Evolutionary conservation across 92 coral and sea anemone species (phyloP), one percentile per base, ranked within the genome.

Genomic region (Paramuricea clavata): DNA sequence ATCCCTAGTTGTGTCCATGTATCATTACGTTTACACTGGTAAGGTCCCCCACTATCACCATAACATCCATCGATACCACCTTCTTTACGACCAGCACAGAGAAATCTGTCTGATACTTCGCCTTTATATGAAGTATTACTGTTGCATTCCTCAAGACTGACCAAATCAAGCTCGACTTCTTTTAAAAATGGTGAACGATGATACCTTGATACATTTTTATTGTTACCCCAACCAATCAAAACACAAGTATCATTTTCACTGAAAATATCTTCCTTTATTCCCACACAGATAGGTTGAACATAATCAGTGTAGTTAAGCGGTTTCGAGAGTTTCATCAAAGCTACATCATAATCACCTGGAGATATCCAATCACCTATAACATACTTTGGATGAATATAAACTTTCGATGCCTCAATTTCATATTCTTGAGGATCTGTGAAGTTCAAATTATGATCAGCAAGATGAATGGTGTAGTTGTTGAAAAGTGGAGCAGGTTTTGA

Each of bases 401-500:
- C 76, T n/a, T 71, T 74, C 12, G 87, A 81, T 12, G 89, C 78
- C 22, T 76, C 39, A 27, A 94, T 75, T 22, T 49, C 78, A 74
- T 94, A 91, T 79, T 94, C 98, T 15, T 74, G 57, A 17, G 91
- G 89, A 57, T 94, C 95, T 10, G 54, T 44, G 16, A 19, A 56
- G 27, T 86, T 81, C 65, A 86, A 83, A 21, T 80, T 43, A 59
- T 94, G 98, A 74, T 94, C 98, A 59, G 93, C 98, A 21, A 94
- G 49, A 61, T 22, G 72, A 79, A 31, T 59, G 0, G 73, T 79
- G 39, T 82, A 85, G 68, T 78, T n/a, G n/a, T n/a, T 28, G 12
- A 19, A 50, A 59, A 79, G 22, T 61, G 84, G 84, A 57, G 23
- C 23, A 21, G 73, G 71, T 57, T 67, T 27, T 23, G 25, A n/a